phyloP scores from a whole-genome alignment of 1,140 invertebrate species.

The Heliconius hewitsoni region DNA sequence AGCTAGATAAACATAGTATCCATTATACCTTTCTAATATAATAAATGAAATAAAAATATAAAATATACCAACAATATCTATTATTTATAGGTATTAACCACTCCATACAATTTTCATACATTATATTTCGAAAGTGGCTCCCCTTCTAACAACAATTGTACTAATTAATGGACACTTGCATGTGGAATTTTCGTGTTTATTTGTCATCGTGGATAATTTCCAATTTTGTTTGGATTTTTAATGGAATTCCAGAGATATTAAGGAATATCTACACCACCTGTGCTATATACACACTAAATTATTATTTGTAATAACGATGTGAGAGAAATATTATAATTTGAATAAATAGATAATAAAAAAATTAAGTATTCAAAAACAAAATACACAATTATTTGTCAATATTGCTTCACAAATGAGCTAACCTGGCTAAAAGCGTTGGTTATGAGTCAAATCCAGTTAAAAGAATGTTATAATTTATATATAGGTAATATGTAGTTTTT shows the following conservation, averaged over 20 bases:
- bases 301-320: no score
- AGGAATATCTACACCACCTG: not conserved
- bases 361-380: no score
- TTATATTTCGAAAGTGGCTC: conserved; percentile 9
- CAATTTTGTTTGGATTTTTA: conserved; percentile 19
- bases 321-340: no score
- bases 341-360: no score
- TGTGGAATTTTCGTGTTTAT: conserved; percentile 55
- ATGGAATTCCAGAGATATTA: not conserved
- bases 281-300: not conserved
- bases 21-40: no score
- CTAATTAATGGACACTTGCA: conserved; percentile 68
- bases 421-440: no score
- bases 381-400: no score
- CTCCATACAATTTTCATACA: not conserved
- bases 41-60: not conserved
- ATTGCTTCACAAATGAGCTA: no score
- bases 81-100: not conserved
- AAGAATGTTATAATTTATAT: no score
- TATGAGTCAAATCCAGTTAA: no score
- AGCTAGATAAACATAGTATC: no score
- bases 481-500: no score
- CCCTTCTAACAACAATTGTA: conserved; percentile 56
- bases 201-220: conserved; percentile 36
- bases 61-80: not conserved